A percentile compares a stretch with the other conserved stretches of the same genome.
These are phyloP conservation scores for Cossypha dichroa DNA, from an alignment of 2,797 vertebrate species.

Conservation along the genomic window DNA sequence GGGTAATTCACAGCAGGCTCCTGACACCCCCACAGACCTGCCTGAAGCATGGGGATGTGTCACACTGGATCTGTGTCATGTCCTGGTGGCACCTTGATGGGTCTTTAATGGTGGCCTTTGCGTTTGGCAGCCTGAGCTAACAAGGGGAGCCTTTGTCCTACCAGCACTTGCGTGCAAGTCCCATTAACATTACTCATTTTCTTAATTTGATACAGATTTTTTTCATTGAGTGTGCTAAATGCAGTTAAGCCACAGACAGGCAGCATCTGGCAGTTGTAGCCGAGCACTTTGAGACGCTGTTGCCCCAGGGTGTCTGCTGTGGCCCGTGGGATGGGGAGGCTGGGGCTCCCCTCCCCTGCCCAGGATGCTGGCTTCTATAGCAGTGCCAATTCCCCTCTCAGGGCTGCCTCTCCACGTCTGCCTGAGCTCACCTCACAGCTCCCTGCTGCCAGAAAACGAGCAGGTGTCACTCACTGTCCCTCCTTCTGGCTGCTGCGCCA, in stretches of 20 bases:
- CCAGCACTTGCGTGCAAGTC: neutral
- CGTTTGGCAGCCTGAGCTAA: neutral
- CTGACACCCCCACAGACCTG: neutral
- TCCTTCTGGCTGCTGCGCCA: accelerated
- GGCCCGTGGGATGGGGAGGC: neutral
- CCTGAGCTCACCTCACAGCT: neutral
- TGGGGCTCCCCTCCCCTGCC: constrained; percentile 7
- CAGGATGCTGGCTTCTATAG: neutral
- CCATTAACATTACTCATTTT: constrained; percentile 52
- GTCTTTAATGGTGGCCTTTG: neutral
- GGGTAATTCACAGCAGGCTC: neutral
- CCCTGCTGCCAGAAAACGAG: neutral
- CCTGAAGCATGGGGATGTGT: neutral
- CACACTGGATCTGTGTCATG: neutral
- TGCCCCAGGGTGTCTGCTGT: constrained; percentile 40
- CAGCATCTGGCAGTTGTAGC: constrained; percentile 41
- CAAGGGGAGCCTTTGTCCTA: constrained; percentile 49
- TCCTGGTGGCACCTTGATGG: constrained; percentile 26
- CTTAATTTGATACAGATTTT: constrained; percentile 64
- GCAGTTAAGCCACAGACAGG: constrained; percentile 47
- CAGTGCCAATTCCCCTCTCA: neutral
- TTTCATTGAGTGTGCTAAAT: constrained; percentile 41
- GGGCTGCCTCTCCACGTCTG: neutral
- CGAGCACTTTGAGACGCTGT: neutral
- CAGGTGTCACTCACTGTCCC: neutral